A percentile compares a stretch with the other conserved stretches of the same genome.
phyloP scores from a whole-genome alignment of 92 coral and sea anemone genomes.

The Epizoanthus fatuus region DNA sequence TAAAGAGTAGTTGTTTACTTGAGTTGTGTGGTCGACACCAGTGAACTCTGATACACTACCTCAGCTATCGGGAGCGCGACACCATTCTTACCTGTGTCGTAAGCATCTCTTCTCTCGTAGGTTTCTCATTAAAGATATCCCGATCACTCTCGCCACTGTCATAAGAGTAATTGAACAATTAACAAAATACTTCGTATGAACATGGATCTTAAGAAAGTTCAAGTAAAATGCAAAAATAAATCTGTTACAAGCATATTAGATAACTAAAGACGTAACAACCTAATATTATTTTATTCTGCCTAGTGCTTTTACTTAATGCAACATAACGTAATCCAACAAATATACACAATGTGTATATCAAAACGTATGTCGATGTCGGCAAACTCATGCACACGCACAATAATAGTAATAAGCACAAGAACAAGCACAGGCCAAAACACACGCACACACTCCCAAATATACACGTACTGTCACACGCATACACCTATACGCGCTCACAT shows the following conservation, averaged over 20 bases:
- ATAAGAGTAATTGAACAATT: neutral
- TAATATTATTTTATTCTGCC: too few relatives aligned
- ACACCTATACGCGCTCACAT: neutral
- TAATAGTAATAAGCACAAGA: too few relatives aligned
- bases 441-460: too few relatives aligned
- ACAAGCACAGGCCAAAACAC: too few relatives aligned
- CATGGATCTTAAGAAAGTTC: neutral
- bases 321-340: neutral
- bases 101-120: slow-evolving; percentile 96
- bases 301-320: too few relatives aligned
- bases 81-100: slow-evolving; percentile 87
- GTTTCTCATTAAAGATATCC: slow-evolving; percentile 97
- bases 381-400: neutral
- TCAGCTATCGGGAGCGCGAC: too few relatives aligned
- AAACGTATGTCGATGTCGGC: neutral
- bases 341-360: neutral
- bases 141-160: slow-evolving; percentile 94
- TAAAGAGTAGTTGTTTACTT: too few relatives aligned
- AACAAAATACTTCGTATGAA: neutral
- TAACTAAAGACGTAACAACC: too few relatives aligned
- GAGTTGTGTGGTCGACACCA: too few relatives aligned
- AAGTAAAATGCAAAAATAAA: neutral
- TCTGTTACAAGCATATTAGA: too few relatives aligned
- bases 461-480: neutral
- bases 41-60: neutral